These are phyloP conservation scores for Synaphobranchus kaupii DNA, from an alignment of 2,797 vertebrate genomes.

Conservation along the genomic window DNA sequence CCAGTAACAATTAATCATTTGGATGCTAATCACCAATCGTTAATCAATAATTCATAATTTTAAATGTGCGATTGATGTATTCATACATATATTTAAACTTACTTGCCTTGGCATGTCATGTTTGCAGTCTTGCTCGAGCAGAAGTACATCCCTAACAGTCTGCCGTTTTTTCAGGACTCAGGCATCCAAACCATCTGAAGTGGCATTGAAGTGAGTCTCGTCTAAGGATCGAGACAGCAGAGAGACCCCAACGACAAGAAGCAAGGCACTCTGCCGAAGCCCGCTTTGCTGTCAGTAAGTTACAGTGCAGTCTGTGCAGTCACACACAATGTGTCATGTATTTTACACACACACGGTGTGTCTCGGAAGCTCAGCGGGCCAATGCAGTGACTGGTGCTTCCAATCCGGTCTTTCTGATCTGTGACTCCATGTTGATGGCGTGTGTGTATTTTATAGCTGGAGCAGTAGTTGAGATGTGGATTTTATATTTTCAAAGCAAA, in stretches of 20 bases:
- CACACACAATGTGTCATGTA: not conserved
- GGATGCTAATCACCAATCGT: not conserved
- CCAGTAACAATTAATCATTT: not conserved
- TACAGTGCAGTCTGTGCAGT: not conserved
- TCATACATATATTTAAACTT: not conserved
- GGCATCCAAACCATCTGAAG: not conserved
- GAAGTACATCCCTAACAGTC: not conserved
- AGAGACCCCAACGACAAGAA: not conserved
- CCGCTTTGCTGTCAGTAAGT: not conserved
- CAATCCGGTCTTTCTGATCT: not conserved
- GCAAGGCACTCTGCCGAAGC: not conserved
- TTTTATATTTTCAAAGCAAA: not conserved
- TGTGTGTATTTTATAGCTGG: not conserved
- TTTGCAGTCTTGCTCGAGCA: not conserved
- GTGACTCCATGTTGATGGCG: not conserved
- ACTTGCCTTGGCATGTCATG: not conserved
- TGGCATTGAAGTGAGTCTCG: not conserved
- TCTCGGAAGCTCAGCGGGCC: not conserved
- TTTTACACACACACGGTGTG: not conserved
- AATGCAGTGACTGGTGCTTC: not conserved
- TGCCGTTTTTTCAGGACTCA: not conserved
- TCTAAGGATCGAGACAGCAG: not conserved
- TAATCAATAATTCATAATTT: not conserved
- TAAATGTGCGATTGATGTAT: not conserved
- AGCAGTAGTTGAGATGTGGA: not conserved